phyloP scores from a whole-genome alignment of 1,140 invertebrate species.

The Phenacoccus solenopsis region DNA sequence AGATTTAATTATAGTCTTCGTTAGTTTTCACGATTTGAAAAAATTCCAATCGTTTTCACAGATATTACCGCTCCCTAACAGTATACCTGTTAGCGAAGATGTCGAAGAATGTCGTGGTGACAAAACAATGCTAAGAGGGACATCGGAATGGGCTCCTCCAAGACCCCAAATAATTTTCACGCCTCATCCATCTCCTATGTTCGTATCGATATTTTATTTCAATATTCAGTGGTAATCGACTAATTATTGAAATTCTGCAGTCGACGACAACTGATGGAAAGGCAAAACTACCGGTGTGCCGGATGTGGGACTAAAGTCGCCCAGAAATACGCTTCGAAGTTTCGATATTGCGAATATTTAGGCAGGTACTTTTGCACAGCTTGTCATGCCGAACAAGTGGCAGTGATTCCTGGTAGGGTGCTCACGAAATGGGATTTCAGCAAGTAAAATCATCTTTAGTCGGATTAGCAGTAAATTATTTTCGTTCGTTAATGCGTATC shows the following conservation, averaged over 20 bases:
- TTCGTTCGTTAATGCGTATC: neutral
- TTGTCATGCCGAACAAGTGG: conserved; percentile 65
- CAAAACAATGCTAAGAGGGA: conserved; percentile 51
- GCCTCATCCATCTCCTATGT: conserved; percentile 54
- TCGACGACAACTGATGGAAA: conserved; percentile 47
- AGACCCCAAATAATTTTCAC: conserved; percentile 74
- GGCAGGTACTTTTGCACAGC: conserved; percentile 81
- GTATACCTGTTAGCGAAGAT: conserved; percentile 44
- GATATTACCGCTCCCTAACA: conserved; percentile 61
- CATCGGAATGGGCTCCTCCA: conserved; percentile 70
- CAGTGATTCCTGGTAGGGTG: conserved; percentile 64
- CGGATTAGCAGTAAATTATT: neutral
- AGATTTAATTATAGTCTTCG: neutral
- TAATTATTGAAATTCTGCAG: conserved; percentile 38
- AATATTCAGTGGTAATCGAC: conserved; percentile 15
- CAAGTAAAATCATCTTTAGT: conserved; percentile 33
- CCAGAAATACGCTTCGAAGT: conserved; percentile 51
- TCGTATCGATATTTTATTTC: conserved; percentile 33
- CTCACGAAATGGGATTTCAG: conserved; percentile 61
- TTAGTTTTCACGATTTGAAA: neutral
- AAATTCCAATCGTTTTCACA: conserved; percentile 28
- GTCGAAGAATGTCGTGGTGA: conserved; percentile 30
- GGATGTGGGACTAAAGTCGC: conserved; percentile 74
- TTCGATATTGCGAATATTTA: conserved; percentile 72
- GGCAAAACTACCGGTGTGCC: conserved; percentile 70